Evolutionary conservation across 2,888 invertebrate species (phyloP), one percentile per base, ranked within the genome.

Genomic region (Neocrepidodera transversa): DNA sequence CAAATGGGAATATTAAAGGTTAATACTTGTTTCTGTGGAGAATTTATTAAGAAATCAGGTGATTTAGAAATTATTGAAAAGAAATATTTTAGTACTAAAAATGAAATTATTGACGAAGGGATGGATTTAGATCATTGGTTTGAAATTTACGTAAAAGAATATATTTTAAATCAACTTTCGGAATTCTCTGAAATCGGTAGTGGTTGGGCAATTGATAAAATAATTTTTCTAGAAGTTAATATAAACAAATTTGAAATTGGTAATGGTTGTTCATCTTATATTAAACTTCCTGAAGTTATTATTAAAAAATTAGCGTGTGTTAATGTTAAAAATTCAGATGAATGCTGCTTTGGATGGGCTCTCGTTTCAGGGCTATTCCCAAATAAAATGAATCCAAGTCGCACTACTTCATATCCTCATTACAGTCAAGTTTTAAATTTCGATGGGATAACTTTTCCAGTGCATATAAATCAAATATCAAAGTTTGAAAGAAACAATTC

Each of bases 131-230:
- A 18, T 1, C 4, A 11, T 3, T 69, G 69, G 69, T 69, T 65
- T 51, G 35, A 50, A 14, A 45, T 38, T 10, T 50, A 67, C 43
- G 36, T 70, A 0, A 30, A 7, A 8, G 58, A 58, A 26, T 58
- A 51, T 7, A 59, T 68, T 43, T 43, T 58, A n/a, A 64, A 42
- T 45, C 49, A 68, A 54, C 47, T 70, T 13, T 63, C 64, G 28
- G 66, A 70, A 47, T 71, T 71, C 40, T 67, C 72, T 54, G 65
- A 69, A 50, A 54, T 62, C n/a, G 63, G 63, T 45, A 63, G 59
- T 7, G 69, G 68, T 1, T 70, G 66, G 66, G 47, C 64, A 1
- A 38, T 71, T 16, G 51, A 53, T 14, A 36, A 45, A 16, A 58
- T 70, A 17, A 54, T 65, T 18, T 64, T 62, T 45, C 14, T 70